Evolutionary conservation across 2,797 vertebrate species (phyloP).

Genomic region (Channallabes apus): DNA sequence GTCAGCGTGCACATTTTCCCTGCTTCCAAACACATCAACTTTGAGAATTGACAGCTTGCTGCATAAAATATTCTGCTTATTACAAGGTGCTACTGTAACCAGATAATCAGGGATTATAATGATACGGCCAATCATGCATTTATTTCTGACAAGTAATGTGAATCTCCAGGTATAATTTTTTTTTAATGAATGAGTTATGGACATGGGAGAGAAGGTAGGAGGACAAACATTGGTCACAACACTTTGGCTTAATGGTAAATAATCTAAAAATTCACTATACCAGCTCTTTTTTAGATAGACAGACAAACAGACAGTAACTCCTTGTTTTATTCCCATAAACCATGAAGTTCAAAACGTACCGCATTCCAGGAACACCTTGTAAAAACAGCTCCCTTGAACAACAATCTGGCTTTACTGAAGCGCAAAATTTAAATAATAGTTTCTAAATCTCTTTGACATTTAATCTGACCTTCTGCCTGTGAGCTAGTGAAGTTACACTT

Average conservation of each 20-base stretch:
- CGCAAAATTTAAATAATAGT: neutral
- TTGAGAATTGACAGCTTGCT: too few relatives aligned
- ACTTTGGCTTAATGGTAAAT: neutral
- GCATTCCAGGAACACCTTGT: neutral
- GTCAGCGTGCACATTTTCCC: too few relatives aligned
- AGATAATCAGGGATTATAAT: too few relatives aligned
- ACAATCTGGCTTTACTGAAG: neutral
- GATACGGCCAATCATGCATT: too few relatives aligned
- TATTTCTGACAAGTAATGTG: too few relatives aligned
- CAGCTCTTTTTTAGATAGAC: neutral
- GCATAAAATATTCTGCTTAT: too few relatives aligned
- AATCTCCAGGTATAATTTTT: neutral
- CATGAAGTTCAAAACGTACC: neutral
- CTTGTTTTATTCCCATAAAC: neutral
- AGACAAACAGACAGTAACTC: neutral
- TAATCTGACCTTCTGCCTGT: neutral
- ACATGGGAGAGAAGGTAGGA: neutral
- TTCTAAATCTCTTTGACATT: neutral
- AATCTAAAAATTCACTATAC: neutral
- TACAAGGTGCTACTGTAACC: too few relatives aligned
- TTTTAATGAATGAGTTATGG: neutral
- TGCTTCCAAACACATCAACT: too few relatives aligned
- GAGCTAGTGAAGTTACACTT: conserved; percentile 16
- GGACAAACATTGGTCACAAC: neutral
- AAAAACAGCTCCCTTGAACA: neutral